These are phyloP conservation scores for Australoheros scitulus DNA, from an alignment of 2,113 vertebrate genomes.

Conservation along the genomic window DNA sequence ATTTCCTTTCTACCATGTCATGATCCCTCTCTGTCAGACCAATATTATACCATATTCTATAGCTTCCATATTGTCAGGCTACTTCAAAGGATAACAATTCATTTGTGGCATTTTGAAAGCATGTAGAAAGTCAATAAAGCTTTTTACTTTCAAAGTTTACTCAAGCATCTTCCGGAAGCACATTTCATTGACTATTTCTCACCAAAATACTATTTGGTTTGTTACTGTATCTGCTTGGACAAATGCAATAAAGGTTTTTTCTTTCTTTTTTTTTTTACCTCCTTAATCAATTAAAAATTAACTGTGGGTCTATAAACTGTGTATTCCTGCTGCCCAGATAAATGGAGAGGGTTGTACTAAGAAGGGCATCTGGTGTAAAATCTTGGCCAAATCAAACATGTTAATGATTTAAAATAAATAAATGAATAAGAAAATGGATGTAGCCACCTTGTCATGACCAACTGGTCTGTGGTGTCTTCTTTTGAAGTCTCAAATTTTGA, in stretches of 20 bases:
- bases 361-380: not conserved
- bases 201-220: not conserved
- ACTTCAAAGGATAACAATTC: constrained; percentile 1
- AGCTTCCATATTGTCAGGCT: not conserved
- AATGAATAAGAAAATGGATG: not conserved
- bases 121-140: not conserved
- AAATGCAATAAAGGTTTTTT: not conserved
- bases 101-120: not conserved
- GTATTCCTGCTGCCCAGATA: not conserved
- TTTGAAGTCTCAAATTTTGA: not conserved
- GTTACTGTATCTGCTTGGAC: not conserved
- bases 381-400: not conserved
- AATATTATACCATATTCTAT: not conserved
- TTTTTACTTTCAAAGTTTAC: not conserved
- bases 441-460: not conserved
- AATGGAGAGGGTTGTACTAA: not conserved
- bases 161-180: not conserved
- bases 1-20: constrained; percentile 19
- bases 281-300: not conserved
- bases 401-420: not conserved
- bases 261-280: not conserved
- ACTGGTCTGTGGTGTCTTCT: not conserved
- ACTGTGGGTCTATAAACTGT: not conserved
- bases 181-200: not conserved
- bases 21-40: constrained; percentile 5